phyloP scores from a whole-genome alignment of 1,140 invertebrate species.

The Drosophila pseudoobscura region DNA sequence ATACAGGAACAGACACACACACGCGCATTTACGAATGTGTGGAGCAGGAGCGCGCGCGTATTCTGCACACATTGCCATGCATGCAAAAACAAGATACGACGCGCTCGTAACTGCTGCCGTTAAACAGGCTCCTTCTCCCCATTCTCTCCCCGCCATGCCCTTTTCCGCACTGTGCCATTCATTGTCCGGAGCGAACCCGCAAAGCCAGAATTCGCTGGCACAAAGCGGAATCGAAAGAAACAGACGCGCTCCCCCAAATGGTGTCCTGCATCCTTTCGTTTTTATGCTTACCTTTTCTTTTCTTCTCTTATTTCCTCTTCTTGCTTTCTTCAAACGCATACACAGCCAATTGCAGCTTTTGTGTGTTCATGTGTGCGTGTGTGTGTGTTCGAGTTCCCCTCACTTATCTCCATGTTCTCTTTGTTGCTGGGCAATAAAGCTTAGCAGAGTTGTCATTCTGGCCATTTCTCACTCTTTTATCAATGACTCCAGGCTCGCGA shows the following conservation, averaged over 20 bases:
- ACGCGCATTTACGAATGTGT: slow-evolving; percentile 12
- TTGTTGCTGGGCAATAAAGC: slow-evolving; percentile 35
- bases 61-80: slow-evolving; percentile 61
- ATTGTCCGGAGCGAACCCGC: slow-evolving; percentile 9
- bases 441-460: slow-evolving; percentile 8
- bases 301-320: background rate
- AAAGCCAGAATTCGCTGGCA: slow-evolving; percentile 13
- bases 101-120: slow-evolving; percentile 46
- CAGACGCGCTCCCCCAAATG: slow-evolving; percentile 16
- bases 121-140: slow-evolving; percentile 33
- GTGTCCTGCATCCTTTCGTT: slow-evolving; percentile 36
- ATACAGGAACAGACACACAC: slow-evolving; percentile 42
- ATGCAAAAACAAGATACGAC: slow-evolving; percentile 64
- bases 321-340: slow-evolving; percentile 28
- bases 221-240: slow-evolving; percentile 19
- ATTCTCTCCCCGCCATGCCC: slow-evolving; percentile 2
- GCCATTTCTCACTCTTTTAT: slow-evolving; percentile 13
- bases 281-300: background rate
- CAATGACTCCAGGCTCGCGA: slow-evolving; percentile 14
- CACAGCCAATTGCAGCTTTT: slow-evolving; percentile 36
- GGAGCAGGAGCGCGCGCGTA: slow-evolving; percentile 45
- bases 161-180: slow-evolving; percentile 24
- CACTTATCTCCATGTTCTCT: slow-evolving; percentile 1
- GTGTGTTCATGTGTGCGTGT: background rate
- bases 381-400: background rate